A percentile compares a stretch with the other conserved stretches of the same genome.
Evolutionary conservation across 2,888 invertebrate species (phyloP).

Genomic region (Deroplatys truncata): DNA sequence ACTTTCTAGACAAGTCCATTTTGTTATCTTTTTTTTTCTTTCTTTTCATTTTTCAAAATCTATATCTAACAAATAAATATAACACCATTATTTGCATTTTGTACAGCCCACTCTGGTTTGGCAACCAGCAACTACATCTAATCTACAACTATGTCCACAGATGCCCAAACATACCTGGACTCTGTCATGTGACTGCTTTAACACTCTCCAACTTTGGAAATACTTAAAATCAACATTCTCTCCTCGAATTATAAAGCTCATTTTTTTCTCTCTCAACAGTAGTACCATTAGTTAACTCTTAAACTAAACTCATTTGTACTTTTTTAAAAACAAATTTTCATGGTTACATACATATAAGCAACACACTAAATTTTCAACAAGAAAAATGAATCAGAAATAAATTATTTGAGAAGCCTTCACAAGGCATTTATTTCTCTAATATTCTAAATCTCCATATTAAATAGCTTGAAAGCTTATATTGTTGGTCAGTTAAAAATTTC

Average conservation of each 20-base stretch:
- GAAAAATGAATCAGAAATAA: background rate
- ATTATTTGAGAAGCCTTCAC: background rate
- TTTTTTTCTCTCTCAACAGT: background rate
- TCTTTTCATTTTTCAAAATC: background rate
- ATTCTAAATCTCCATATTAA: background rate
- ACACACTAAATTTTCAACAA: background rate
- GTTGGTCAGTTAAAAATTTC: background rate
- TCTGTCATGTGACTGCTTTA: background rate
- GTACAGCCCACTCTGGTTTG: background rate
- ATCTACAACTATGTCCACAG: background rate
- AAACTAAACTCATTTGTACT: background rate
- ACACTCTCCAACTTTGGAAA: background rate
- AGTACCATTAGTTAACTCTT: background rate
- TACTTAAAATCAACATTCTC: background rate
- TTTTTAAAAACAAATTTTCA: background rate
- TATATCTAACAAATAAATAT: background rate
- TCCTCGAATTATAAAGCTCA: background rate
- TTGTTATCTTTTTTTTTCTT: no score
- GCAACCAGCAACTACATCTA: slow-evolving; percentile 4
- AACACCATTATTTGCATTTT: slow-evolving; percentile 13
- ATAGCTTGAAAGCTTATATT: background rate
- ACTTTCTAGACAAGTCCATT: slow-evolving; percentile 10
- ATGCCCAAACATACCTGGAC: background rate
- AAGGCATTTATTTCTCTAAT: background rate
- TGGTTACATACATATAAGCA: background rate